These are phyloP conservation scores for Eubasilissa splendida DNA, from an alignment of 2,888 invertebrate species.

Conservation along the genomic window DNA sequence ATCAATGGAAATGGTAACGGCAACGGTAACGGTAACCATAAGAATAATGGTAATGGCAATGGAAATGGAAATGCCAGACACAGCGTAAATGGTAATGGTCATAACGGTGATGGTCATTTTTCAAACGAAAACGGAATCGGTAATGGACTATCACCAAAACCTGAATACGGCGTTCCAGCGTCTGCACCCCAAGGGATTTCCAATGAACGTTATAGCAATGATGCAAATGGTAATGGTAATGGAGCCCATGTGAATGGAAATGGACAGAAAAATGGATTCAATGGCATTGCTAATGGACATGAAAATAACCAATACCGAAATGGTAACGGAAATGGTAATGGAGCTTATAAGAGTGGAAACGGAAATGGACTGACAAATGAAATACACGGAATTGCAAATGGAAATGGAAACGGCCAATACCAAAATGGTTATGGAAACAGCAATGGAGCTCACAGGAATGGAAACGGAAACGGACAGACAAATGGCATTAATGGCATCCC, in stretches of 20 bases:
- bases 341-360: constrained; percentile 14
- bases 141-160: constrained; percentile 9
- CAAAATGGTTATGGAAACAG: not conserved
- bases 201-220: not conserved
- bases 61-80: constrained; percentile 40
- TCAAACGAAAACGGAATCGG: constrained; percentile 31
- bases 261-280: not conserved
- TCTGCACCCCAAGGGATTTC: not conserved
- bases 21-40: constrained; percentile 12
- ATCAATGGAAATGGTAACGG: constrained; percentile 31
- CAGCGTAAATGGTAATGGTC: constrained; percentile 16
- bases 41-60: constrained; percentile 16
- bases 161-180: constrained; percentile 23
- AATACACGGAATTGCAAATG: not conserved
- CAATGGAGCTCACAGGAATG: not conserved
- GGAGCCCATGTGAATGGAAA: constrained; percentile 34
- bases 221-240: constrained; percentile 44
- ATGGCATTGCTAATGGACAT: constrained; percentile 9
- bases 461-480: constrained; percentile 20
- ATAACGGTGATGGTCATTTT: constrained; percentile 10
- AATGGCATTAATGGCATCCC: not conserved
- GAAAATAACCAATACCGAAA: constrained; percentile 35
- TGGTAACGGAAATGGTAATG: constrained; percentile 44
- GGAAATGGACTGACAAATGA: not conserved
- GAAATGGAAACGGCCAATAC: constrained; percentile 10